Base-by-base conservation (phyloP, 2,888 invertebrate genomes). In the Elysia crispata region DNA sequence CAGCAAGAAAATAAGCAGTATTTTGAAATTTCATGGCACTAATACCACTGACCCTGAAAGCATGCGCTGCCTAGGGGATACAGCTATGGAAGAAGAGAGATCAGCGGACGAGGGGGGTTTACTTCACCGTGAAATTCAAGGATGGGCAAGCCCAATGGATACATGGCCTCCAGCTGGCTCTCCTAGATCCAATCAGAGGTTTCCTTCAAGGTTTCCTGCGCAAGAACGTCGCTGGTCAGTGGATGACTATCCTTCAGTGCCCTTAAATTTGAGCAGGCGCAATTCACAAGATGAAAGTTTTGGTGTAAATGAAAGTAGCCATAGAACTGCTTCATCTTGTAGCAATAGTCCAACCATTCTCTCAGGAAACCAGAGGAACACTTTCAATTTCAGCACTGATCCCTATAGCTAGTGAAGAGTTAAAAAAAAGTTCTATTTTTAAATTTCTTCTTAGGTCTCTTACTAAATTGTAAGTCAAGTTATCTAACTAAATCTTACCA, bases 81-180 rank as follows among this genome's bases (percentile, higher is more conserved):
- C 62, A 30, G 62, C 62, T 25, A 77, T 31, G 23, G 28, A 28
- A 31, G 0, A 8, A 60, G 30, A 18, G 11, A 1, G 41, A 28
- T 23, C 28, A 15, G 28, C 1, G 0, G 23, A 18, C 11, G 69
- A 67, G 0, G 62, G 28, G 20, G n/a, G 30, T 41, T n/a, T n/a
- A n/a, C 8, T 15, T n/a, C 8, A n/a, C 64, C 11, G 20, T 64
- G 77, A 77, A 18, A 77, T 33, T 62, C 60, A 72, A 8, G 33
- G 49, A 33, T 23, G 25, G 1, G 33, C 49, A n/a, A 62, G 62
- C 28, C 72, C 60, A 33, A 77, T 33, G 62, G 77, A 77, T 30
- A 77, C 77, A 18, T 77, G 77, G 77, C 77, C 77, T 23, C 77
- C 72, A 11, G 60, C 77, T 41, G 77, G 77, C 0, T 66, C 41